Conservation (phyloP, 2,888 invertebrate species). For the Sphinx pinastri region DNA sequence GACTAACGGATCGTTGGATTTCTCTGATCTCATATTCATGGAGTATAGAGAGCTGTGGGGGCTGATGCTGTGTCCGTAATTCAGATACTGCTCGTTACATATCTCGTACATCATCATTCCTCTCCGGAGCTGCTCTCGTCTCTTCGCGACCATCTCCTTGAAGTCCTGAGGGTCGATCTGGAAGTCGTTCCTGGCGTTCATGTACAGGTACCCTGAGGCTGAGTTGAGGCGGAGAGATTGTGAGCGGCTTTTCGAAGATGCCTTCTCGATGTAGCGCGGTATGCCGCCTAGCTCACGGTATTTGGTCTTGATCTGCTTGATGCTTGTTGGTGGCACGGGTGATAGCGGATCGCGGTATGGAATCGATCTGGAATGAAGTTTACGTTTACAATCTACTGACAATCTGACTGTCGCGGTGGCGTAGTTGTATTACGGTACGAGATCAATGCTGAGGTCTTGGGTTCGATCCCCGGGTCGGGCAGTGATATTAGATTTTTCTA, state of each 20-base stretch:
- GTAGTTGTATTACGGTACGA: no score
- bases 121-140: slow-evolving; percentile 71
- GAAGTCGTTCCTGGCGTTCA: slow-evolving; percentile 81
- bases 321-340: slow-evolving; percentile 71
- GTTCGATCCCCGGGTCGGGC: no score
- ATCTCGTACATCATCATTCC: slow-evolving; percentile 73
- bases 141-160: slow-evolving; percentile 72
- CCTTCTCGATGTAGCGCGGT: slow-evolving; percentile 76
- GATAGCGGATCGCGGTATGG: slow-evolving; percentile 77
- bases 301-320: slow-evolving; percentile 68
- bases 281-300: slow-evolving; percentile 64
- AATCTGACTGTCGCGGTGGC: no score
- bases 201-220: slow-evolving; percentile 77
- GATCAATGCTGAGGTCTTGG: no score
- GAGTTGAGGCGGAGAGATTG: slow-evolving; percentile 77
- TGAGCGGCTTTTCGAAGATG: slow-evolving; percentile 65
- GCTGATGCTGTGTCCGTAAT: slow-evolving; percentile 64
- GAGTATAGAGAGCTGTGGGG: slow-evolving; percentile 73
- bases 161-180: slow-evolving; percentile 78
- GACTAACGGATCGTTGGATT: slow-evolving; percentile 75
- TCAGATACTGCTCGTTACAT: slow-evolving; percentile 61
- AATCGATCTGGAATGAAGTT: slow-evolving; percentile 61
- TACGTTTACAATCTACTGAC: no score
- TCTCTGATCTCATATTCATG: slow-evolving; percentile 68
- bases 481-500: no score